These are phyloP conservation scores for Erinaceus europaeus DNA, from an alignment of 2,113 vertebrate species.

Conservation along the genomic window DNA sequence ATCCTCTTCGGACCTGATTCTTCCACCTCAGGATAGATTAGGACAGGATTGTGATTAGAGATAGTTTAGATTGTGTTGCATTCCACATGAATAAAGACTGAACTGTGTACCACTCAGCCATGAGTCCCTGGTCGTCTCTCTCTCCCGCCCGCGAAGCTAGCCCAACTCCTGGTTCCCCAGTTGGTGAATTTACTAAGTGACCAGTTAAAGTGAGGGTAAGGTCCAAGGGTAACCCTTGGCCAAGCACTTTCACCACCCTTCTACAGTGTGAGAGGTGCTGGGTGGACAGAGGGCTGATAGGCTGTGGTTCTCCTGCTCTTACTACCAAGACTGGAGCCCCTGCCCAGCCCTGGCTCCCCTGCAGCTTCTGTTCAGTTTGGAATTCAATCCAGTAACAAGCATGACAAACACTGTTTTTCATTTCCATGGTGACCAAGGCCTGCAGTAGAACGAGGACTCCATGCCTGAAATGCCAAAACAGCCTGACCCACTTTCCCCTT, in stretches of 20 bases:
- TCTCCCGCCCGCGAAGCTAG: no score
- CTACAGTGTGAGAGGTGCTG: background rate
- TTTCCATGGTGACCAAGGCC: slow-evolving; percentile 79
- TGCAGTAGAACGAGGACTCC: slow-evolving; percentile 78
- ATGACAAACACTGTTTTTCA: slow-evolving; percentile 82
- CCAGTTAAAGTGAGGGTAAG: background rate
- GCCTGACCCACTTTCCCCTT: slow-evolving; percentile 83
- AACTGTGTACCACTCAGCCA: no score
- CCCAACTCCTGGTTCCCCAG: no score
- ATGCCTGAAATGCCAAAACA: slow-evolving; percentile 81
- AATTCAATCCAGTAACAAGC: slow-evolving; percentile 81
- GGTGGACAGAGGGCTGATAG: background rate
- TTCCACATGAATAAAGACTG: no score
- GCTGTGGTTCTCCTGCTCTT: background rate
- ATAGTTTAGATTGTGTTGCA: no score
- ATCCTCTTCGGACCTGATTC: no score
- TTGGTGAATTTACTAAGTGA: background rate
- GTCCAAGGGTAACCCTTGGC: background rate
- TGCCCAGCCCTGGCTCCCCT: slow-evolving; percentile 22
- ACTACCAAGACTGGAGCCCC: background rate
- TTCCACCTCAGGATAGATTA: no score
- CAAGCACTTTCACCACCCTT: background rate
- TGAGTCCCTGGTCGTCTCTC: no score
- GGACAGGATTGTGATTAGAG: no score
- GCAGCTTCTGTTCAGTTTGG: slow-evolving; percentile 72